These are phyloP conservation scores for Augiades crinisus DNA, from an alignment of 2,888 invertebrate genomes.

Conservation along the genomic window DNA sequence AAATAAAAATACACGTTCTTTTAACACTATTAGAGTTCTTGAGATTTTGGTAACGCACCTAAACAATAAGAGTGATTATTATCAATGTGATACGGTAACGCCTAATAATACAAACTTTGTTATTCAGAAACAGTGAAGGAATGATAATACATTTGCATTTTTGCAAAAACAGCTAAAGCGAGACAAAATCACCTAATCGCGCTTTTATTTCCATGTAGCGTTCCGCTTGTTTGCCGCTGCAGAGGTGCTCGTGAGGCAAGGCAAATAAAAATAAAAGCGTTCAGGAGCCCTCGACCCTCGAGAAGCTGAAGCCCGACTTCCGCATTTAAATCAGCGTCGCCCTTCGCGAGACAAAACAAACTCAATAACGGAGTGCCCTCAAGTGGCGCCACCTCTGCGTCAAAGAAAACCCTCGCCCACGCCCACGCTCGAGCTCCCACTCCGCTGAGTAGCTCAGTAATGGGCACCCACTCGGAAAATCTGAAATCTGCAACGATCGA, in stretches of 20 bases:
- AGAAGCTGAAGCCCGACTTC: constrained; percentile 31
- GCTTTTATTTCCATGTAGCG: constrained; percentile 6
- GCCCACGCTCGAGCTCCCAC: constrained; percentile 3
- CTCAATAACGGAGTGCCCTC: constrained; percentile 44
- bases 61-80: too few species aligned
- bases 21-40: too few species aligned
- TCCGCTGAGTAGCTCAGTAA: background rate
- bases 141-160: constrained; percentile 9
- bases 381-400: constrained; percentile 36
- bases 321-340: constrained; percentile 51
- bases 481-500: background rate
- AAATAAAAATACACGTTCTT: too few species aligned
- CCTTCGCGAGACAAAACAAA: constrained; percentile 54
- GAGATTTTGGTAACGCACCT: too few species aligned
- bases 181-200: constrained; percentile 10
- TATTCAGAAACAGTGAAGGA: background rate
- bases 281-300: constrained; percentile 25
- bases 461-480: background rate
- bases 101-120: background rate
- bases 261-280: constrained; percentile 46
- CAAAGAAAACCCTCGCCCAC: constrained; percentile 13
- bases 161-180: background rate
- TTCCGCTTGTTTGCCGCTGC: constrained; percentile 39
- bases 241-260: constrained; percentile 25
- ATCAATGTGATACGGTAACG: too few species aligned